These are phyloP conservation scores for Andrena fulva DNA, from an alignment of 2,888 invertebrate species.

Conservation along the genomic window DNA sequence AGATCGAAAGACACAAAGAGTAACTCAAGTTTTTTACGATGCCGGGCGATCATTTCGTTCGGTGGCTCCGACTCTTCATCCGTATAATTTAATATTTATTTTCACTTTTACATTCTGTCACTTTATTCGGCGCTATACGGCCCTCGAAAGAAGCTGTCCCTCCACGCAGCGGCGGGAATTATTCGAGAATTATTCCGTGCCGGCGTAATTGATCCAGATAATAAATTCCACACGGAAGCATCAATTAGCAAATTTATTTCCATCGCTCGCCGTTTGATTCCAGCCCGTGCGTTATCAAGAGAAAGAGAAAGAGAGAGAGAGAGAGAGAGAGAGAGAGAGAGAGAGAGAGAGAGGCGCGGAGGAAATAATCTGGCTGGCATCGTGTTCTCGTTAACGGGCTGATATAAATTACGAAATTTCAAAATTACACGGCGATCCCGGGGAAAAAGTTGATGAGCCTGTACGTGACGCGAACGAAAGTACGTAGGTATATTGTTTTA, in stretches of 20 bases:
- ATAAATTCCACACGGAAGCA: constrained; percentile 40
- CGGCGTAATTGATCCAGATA: constrained; percentile 50
- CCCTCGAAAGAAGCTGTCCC: neutral
- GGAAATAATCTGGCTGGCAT: constrained; percentile 34
- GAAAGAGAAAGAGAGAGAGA: too few species aligned
- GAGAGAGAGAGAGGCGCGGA: neutral
- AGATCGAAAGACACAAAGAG: neutral
- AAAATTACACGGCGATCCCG: constrained; percentile 30
- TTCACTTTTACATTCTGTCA: constrained; percentile 24
- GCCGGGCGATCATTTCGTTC: neutral
- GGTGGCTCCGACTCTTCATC: neutral
- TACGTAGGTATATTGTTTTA: constrained; percentile 45
- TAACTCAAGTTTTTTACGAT: constrained; percentile 16
- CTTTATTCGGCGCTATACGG: constrained; percentile 5
- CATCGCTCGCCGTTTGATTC: constrained; percentile 20
- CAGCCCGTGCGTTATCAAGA: constrained; percentile 16
- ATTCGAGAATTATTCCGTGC: constrained; percentile 31
- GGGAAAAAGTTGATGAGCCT: constrained; percentile 43
- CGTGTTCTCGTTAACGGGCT: constrained; percentile 49
- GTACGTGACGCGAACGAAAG: constrained; percentile 44
- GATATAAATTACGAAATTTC: constrained; percentile 53
- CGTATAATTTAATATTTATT: constrained; percentile 33
- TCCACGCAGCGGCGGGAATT: neutral
- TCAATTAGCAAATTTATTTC: constrained; percentile 54
- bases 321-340: neutral